Evolutionary conservation across 2,797 vertebrate species (phyloP).

Genomic region (Sarcoramphus papa): DNA sequence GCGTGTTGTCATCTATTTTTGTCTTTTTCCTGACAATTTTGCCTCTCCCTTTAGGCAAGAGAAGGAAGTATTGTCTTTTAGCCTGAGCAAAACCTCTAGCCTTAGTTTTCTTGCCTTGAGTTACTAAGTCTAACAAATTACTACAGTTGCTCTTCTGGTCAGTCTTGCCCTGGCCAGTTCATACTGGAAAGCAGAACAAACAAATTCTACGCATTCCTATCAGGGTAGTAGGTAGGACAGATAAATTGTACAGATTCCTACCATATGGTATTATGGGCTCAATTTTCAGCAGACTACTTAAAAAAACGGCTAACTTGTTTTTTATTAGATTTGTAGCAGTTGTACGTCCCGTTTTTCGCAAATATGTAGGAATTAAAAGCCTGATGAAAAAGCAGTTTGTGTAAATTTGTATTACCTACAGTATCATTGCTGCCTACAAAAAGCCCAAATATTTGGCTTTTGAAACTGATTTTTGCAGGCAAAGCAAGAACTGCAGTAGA

Average conservation of each 20-base stretch:
- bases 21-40: not conserved
- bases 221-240: not conserved
- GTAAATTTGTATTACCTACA: not conserved
- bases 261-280: not conserved
- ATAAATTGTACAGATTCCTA: not conserved
- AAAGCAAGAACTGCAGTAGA: not conserved
- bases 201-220: not conserved
- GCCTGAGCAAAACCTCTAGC: not conserved
- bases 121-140: not conserved
- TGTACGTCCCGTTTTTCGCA: accelerated
- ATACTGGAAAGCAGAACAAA: not conserved
- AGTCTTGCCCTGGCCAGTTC: not conserved
- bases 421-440: not conserved
- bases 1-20: not conserved
- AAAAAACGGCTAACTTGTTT: not conserved
- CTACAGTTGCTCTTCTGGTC: not conserved
- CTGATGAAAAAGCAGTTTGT: not conserved
- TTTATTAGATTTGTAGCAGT: not conserved
- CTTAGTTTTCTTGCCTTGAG: not conserved
- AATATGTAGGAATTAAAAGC: not conserved
- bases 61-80: not conserved
- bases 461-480: not conserved
- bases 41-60: not conserved
- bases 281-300: not conserved
- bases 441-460: not conserved